Evolutionary conservation across 2,113 vertebrate genomes (phyloP).

Genomic region (Regulus satrapa): DNA sequence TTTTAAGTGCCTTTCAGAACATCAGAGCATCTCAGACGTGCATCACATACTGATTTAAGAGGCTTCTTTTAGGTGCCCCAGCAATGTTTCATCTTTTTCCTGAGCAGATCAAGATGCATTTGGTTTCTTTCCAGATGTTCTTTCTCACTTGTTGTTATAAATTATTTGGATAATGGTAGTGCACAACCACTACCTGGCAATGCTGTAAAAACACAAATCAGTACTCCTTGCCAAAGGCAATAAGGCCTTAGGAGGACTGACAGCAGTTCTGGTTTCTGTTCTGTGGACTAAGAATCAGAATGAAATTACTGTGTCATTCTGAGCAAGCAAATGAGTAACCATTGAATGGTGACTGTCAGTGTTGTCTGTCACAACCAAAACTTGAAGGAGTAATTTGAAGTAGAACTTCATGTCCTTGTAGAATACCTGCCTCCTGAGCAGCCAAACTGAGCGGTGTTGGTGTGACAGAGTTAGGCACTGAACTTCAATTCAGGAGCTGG

Average conservation of each 20-base stretch:
- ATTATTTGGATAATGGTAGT: not conserved
- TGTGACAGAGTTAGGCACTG: not conserved
- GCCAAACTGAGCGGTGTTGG: accelerated
- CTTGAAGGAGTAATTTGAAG: not conserved
- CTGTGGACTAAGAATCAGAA: not conserved
- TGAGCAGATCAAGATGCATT: not conserved
- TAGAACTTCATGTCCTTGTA: not conserved
- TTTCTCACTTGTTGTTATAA: slow-evolving; percentile 5
- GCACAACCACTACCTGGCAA: not conserved
- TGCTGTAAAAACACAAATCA: not conserved
- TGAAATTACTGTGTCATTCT: slow-evolving; percentile 14
- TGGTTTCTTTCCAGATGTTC: not conserved
- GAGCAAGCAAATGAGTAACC: slow-evolving; percentile 6
- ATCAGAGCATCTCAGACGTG: not conserved
- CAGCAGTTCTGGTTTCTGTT: not conserved
- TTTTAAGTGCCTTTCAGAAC: not conserved
- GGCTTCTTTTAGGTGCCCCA: not conserved
- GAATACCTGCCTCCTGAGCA: not conserved
- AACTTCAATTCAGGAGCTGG: not conserved
- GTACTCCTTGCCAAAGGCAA: not conserved
- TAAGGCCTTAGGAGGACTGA: not conserved
- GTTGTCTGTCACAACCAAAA: not conserved
- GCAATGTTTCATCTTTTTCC: not conserved
- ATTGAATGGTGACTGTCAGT: not conserved
- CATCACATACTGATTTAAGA: not conserved